Evolutionary conservation across 1,140 invertebrate species (phyloP).

Genomic region (Mactra quadrangularis): DNA sequence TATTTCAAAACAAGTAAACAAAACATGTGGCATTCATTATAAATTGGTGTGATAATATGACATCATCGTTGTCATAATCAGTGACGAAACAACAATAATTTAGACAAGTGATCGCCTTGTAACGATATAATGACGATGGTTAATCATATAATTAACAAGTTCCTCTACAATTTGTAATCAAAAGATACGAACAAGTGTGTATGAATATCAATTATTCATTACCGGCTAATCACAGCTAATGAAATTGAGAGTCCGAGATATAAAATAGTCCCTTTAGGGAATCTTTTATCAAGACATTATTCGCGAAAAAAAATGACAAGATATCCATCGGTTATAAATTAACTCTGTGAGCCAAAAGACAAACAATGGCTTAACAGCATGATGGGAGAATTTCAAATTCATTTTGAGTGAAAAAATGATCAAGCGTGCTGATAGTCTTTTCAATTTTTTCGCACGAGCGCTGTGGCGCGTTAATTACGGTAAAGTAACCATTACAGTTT

Average conservation of each 20-base stretch:
- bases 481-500: constrained; percentile 26
- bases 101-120: too few species aligned
- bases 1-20: too few species aligned
- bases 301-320: constrained; percentile 42
- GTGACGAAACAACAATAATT: too few species aligned
- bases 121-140: too few species aligned
- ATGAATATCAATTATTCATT: constrained; percentile 56
- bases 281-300: constrained; percentile 57
- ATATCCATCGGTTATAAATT: constrained; percentile 62
- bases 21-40: too few species aligned
- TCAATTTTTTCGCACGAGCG: constrained; percentile 10
- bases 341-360: constrained; percentile 55
- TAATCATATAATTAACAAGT: too few species aligned
- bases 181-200: neutral
- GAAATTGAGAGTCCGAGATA: constrained; percentile 40
- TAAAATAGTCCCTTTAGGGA: constrained; percentile 59
- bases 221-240: constrained; percentile 47
- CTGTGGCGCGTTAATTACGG: constrained; percentile 8
- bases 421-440: constrained; percentile 16
- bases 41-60: too few species aligned
- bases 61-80: too few species aligned
- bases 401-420: constrained; percentile 34
- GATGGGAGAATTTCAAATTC: neutral
- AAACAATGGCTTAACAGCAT: constrained; percentile 36
- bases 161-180: too few species aligned